These are phyloP conservation scores for Eulemur mongoz DNA, from an alignment of 2,797 vertebrate genomes.

Conservation along the genomic window DNA sequence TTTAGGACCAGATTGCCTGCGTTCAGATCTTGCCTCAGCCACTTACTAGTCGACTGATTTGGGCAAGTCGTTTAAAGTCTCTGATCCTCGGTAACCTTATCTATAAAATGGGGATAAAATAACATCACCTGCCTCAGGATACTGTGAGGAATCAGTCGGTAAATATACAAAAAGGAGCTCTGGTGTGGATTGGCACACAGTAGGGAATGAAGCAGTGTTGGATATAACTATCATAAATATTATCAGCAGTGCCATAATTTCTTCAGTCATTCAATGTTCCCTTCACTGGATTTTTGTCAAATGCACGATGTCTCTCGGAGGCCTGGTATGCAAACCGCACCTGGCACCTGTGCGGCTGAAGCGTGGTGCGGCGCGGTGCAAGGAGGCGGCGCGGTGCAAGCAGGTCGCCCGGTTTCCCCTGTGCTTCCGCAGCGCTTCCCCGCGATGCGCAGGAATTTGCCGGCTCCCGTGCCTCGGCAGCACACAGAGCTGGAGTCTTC, in stretches of 20 bases:
- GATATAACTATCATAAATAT: background rate
- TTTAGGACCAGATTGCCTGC: background rate
- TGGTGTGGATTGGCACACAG: background rate
- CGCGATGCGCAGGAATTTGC: background rate
- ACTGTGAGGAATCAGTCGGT: background rate
- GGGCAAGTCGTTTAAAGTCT: background rate
- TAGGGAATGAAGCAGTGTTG: background rate
- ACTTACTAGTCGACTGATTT: background rate
- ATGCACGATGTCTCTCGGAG: background rate
- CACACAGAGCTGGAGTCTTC: background rate
- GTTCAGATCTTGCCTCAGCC: background rate
- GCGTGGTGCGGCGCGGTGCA: too few species aligned
- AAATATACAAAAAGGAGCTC: background rate
- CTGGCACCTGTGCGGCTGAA: accelerated
- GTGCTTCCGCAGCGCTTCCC: background rate
- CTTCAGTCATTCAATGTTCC: background rate
- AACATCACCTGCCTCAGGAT: background rate
- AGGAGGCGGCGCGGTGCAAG: background rate
- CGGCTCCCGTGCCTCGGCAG: background rate
- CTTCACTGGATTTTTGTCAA: background rate
- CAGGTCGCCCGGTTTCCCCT: background rate
- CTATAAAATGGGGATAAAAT: background rate
- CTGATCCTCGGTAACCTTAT: background rate
- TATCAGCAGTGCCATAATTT: background rate
- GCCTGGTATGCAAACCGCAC: background rate